Evolutionary conservation across 2,888 invertebrate genomes (phyloP), one percentile per base, ranked within the genome.

Genomic region (Cataglyphis altisquamis): DNA sequence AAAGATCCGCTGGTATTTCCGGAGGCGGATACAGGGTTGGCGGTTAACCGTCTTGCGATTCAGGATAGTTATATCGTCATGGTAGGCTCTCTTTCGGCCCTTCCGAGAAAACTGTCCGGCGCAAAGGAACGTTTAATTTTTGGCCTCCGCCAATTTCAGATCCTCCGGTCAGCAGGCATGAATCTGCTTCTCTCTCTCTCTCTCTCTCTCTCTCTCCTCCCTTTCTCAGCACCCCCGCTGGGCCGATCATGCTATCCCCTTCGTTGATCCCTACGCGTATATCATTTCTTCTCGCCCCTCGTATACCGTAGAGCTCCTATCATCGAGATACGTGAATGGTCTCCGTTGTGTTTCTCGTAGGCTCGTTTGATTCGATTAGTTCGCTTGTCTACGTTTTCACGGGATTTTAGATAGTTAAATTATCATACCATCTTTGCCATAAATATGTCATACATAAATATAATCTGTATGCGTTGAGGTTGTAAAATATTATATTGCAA

Each of bases 111-210:
- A 64, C 66, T 62, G 72, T 64, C 77, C 52, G 85, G 74, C 75
- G 86, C 87, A 87, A 83, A 66, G 87, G 75, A 82, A 85, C 87
- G 87, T 90, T 90, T 88, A 90, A 92, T 90, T 87, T 87, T 81
- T 60, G 70, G 86, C 87, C 86, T 63, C 82, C 70, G 75, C 80
- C 90, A 85, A 90, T 86, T 84, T 86, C 83, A 75, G 75, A 52
- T 73, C 60, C 57, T 15, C 70, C 85, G 75, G 60, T 68, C 83
- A 45, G 67, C 77, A 70, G 45, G 60, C 78, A 72, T 32, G 57
- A 80, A 80, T 72, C 78, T 68, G 41, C 21, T 15, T 39, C 39
- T 10, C 3, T 10, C 39, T 39, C 0, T 39, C 41, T 41, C 12
- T 41, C 3, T 41, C 12, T 41, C 12, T 41, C 41, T 41, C 41